phyloP scores from a whole-genome alignment of 2,113 vertebrate species.

The Eretmochelys imbricata region DNA sequence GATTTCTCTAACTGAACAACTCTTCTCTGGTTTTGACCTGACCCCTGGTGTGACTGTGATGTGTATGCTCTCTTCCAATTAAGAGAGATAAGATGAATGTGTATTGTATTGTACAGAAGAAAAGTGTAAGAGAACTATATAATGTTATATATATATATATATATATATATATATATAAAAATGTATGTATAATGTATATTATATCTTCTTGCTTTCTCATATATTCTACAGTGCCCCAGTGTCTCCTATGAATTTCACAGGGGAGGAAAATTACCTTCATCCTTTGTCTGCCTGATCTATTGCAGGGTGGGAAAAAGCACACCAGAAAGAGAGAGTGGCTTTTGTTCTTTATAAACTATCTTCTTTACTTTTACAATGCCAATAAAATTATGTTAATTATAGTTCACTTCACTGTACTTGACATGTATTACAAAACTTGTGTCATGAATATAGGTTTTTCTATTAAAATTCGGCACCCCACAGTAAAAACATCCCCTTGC shows the following conservation, averaged over 20 bases:
- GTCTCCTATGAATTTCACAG: accelerated
- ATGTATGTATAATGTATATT: neutral
- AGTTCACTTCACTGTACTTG: conserved; percentile 52
- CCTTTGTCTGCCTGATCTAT: neutral
- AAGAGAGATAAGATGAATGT: neutral
- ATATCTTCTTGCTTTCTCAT: no score
- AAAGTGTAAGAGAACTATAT: neutral
- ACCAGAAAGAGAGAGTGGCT: neutral
- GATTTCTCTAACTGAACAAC: neutral
- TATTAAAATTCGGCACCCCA: conserved; percentile 42
- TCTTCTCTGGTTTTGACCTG: neutral
- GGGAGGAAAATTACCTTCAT: neutral
- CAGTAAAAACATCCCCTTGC: conserved; percentile 53
- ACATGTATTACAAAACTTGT: conserved; percentile 63
- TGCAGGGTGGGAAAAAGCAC: neutral
- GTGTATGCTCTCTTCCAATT: neutral
- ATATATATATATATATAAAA: no score
- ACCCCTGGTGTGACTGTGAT: neutral
- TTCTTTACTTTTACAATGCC: conserved; percentile 8
- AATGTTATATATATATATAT: no score
- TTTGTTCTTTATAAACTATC: neutral
- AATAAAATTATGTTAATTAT: conserved; percentile 59
- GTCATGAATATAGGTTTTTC: conserved; percentile 46
- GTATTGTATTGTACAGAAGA: neutral
- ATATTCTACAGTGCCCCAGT: neutral